Percentiles rank a stretch among this genome's conserved stretches.
These are phyloP conservation scores for Conistra vaccinii DNA, from an alignment of 2,888 invertebrate genomes.

Conservation along the genomic window DNA sequence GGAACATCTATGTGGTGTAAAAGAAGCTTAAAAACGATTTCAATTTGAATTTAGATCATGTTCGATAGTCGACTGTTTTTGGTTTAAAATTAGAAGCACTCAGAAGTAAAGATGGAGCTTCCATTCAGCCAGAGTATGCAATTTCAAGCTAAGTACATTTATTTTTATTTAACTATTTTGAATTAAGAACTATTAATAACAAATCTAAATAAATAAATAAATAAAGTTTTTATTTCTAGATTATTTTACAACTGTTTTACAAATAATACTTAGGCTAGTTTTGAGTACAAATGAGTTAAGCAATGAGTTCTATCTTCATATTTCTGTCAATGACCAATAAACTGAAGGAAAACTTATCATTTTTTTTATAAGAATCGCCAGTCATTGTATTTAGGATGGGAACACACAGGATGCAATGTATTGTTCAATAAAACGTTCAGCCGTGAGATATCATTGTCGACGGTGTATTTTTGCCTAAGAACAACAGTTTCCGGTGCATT, in stretches of 20 bases:
- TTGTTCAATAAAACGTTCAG: constrained; percentile 71
- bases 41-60: not conserved
- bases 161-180: not conserved
- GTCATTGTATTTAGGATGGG: constrained; percentile 59
- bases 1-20: not conserved
- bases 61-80: constrained; percentile 14
- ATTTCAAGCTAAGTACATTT: not conserved
- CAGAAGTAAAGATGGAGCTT: not conserved
- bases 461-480: constrained; percentile 60
- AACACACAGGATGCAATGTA: constrained; percentile 71
- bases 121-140: not conserved
- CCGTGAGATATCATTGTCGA: constrained; percentile 78
- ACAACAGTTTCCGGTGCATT: constrained; percentile 70
- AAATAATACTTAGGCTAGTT: too few relatives aligned
- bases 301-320: constrained; percentile 1
- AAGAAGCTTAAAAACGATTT: not conserved
- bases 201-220: too few relatives aligned
- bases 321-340: constrained; percentile 34
- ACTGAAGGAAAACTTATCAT: constrained; percentile 13
- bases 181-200: not conserved
- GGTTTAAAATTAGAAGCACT: not conserved
- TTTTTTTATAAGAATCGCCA: constrained; percentile 47
- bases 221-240: too few relatives aligned
- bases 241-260: too few relatives aligned
- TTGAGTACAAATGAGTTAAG: too few relatives aligned